Conservation (phyloP, 2,113 vertebrate genomes). For the Synchiropus splendidus region DNA sequence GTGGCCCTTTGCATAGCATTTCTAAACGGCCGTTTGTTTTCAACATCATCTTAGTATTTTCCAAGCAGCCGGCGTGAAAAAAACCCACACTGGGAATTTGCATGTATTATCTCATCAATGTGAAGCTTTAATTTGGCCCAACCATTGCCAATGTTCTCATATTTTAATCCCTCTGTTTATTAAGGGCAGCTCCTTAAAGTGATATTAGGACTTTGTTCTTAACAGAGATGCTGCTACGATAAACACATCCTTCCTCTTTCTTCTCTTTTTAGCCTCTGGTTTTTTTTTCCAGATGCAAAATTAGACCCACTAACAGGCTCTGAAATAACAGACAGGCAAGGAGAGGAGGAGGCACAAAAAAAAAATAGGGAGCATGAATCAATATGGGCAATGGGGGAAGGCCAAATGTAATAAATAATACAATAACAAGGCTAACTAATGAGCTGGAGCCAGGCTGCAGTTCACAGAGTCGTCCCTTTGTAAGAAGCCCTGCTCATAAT, state of each 20-base stretch:
- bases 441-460: constrained; percentile 93
- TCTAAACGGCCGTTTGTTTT: too few species aligned
- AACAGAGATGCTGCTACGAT: constrained; percentile 33
- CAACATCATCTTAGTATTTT: too few species aligned
- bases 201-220: constrained; percentile 24
- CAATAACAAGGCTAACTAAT: constrained; percentile 99
- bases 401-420: constrained; percentile 99
- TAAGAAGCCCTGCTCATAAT: constrained; percentile 97
- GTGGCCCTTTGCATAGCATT: too few species aligned
- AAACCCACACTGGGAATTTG: constrained; percentile 37
- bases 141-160: constrained; percentile 8
- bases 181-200: constrained; percentile 22
- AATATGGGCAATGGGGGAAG: constrained; percentile 92
- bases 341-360: constrained; percentile 51
- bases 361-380: constrained; percentile 78
- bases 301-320: constrained; percentile 49
- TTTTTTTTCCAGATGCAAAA: constrained; percentile 27
- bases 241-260: constrained; percentile 16
- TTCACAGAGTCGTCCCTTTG: constrained; percentile 87
- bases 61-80: neutral
- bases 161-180: constrained; percentile 32
- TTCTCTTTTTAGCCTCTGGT: constrained; percentile 34
- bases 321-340: constrained; percentile 44
- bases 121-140: constrained; percentile 24
- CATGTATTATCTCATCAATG: constrained; percentile 29